Conservation (phyloP, 2,888 invertebrate genomes). For the Nasonia oneida region DNA sequence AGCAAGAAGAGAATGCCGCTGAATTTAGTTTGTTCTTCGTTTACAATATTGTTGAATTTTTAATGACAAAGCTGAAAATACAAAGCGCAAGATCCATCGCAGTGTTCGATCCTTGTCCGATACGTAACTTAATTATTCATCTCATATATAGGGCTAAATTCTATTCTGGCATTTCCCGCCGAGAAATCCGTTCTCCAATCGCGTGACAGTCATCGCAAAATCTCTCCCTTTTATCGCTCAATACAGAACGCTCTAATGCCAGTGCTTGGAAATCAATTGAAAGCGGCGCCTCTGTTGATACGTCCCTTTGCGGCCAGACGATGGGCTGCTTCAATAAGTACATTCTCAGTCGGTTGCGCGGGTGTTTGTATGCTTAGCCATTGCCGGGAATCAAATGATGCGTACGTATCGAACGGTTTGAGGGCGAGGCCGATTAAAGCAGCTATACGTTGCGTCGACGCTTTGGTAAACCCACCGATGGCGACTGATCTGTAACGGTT, state of each 20-base stretch:
- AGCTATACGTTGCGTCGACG: neutral
- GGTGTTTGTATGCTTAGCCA: slow-evolving; percentile 13
- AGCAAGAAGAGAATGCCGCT: too few relatives aligned
- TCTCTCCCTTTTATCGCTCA: too few relatives aligned
- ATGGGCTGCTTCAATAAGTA: slow-evolving; percentile 17
- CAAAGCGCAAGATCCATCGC: neutral
- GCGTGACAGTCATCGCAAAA: too few relatives aligned
- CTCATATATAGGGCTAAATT: too few relatives aligned
- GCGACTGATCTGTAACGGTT: slow-evolving; percentile 11
- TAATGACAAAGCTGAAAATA: neutral
- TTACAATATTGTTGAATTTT: neutral
- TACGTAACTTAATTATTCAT: too few relatives aligned
- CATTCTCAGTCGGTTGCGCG: slow-evolving; percentile 17
- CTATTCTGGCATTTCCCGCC: too few relatives aligned
- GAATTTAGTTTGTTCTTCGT: too few relatives aligned
- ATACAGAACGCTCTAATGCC: too few relatives aligned
- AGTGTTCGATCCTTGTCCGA: neutral
- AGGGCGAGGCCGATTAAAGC: slow-evolving; percentile 26
- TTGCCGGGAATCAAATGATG: slow-evolving; percentile 34
- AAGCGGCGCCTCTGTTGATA: neutral
- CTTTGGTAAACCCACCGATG: slow-evolving; percentile 15
- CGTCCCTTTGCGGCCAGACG: neutral
- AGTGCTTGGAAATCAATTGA: neutral
- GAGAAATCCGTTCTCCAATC: too few relatives aligned
- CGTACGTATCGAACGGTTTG: slow-evolving; percentile 3